Percentiles rank a stretch among this genome's conserved stretches.
Evolutionary conservation across 2,888 invertebrate genomes (phyloP).

Genomic region (Rhagonycha fulva): DNA sequence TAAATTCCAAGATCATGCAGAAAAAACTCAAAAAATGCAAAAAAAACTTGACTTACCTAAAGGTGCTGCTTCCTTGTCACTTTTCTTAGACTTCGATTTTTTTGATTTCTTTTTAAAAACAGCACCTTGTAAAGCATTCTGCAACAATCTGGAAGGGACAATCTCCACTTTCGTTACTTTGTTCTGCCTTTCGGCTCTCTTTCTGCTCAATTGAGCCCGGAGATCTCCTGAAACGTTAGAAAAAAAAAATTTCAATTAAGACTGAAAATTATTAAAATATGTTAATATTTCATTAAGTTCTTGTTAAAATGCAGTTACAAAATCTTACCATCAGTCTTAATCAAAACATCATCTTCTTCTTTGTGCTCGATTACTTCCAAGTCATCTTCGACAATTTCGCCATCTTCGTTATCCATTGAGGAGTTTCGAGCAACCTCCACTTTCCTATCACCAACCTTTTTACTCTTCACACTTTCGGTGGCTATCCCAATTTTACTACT

Average conservation of each 20-base stretch:
- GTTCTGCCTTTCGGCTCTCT: constrained; percentile 58
- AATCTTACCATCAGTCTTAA: constrained; percentile 39
- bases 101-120: constrained; percentile 55
- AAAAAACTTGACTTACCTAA: constrained; percentile 35
- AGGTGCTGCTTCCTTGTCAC: constrained; percentile 40
- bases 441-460: constrained; percentile 28
- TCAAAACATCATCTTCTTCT: constrained; percentile 32
- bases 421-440: constrained; percentile 37
- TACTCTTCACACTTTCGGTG: constrained; percentile 20
- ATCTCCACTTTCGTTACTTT: constrained; percentile 49
- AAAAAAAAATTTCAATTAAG: not conserved
- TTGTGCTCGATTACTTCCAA: constrained; percentile 44
- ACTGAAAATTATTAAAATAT: too few relatives aligned
- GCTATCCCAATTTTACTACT: constrained; percentile 8
- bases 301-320: not conserved
- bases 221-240: constrained; percentile 53
- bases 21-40: not conserved
- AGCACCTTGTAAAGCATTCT: constrained; percentile 60
- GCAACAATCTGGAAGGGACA: constrained; percentile 56
- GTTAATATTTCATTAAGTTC: too few relatives aligned
- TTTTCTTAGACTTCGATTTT: constrained; percentile 39
- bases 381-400: constrained; percentile 32
- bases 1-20: not conserved
- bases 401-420: not conserved
- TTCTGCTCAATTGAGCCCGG: constrained; percentile 59